Percentiles rank a stretch among this genome's conserved stretches.
phyloP scores from a whole-genome alignment of 2,888 invertebrate species.

The Acutogordius australiensis region DNA sequence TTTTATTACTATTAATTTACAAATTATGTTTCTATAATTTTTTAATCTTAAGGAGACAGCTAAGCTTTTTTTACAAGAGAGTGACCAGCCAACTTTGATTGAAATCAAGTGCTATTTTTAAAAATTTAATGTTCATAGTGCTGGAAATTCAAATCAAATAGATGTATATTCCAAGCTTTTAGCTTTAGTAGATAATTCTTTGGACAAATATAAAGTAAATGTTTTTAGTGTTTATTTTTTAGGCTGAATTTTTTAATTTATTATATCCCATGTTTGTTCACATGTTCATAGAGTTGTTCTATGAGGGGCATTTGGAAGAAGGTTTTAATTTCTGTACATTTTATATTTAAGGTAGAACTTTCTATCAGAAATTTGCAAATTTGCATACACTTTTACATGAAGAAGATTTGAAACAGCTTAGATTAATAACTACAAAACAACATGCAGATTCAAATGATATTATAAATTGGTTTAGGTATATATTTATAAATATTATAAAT shows the following conservation, averaged over 20 bases:
- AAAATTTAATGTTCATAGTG: no score
- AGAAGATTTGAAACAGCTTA: background rate
- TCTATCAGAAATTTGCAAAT: background rate
- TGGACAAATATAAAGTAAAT: slow-evolving; percentile 8
- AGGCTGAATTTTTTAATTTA: background rate
- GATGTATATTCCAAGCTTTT: background rate
- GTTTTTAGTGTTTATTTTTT: background rate
- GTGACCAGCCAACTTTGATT: background rate
- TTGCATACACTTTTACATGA: background rate
- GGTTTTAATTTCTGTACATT: background rate
- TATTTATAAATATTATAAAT: background rate
- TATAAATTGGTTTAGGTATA: background rate
- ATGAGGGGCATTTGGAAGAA: background rate
- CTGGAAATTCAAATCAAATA: background rate
- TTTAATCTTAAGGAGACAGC: background rate
- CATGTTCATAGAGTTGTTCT: background rate
- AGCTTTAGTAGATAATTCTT: background rate
- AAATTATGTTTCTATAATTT: background rate
- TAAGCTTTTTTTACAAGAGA: background rate
- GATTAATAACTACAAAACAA: background rate
- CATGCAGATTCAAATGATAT: background rate
- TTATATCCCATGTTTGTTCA: background rate
- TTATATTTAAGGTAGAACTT: background rate
- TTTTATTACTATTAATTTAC: no score
- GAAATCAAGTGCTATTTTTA: background rate